phyloP scores from a whole-genome alignment of 2,113 vertebrate species.

The Carollia perspicillata region DNA sequence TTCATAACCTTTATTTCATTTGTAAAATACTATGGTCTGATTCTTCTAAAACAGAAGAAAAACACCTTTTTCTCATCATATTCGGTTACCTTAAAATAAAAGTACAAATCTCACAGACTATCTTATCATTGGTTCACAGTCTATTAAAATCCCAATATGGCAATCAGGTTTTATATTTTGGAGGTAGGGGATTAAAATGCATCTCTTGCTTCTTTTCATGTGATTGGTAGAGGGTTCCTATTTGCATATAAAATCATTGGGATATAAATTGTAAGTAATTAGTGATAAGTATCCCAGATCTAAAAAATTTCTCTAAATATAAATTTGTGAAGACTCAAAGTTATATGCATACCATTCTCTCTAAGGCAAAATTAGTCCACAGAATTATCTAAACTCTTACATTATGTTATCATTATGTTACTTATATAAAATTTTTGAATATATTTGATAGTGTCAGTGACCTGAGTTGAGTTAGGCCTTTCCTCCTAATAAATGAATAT shows the following conservation, averaged over 20 bases:
- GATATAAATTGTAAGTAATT: neutral
- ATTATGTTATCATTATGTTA: neutral
- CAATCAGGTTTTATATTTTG: neutral
- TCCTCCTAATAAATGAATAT: neutral
- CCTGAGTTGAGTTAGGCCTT: rapidly evolving
- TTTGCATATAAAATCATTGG: neutral
- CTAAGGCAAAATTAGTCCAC: neutral
- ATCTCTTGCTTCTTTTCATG: neutral
- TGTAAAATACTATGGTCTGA: neutral
- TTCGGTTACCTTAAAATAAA: neutral
- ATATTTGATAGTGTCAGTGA: neutral
- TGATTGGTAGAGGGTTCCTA: neutral
- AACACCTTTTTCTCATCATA: neutral
- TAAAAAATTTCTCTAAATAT: neutral
- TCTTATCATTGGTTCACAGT: neutral
- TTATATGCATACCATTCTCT: neutral
- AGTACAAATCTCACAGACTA: neutral
- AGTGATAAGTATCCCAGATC: neutral
- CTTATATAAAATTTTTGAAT: neutral
- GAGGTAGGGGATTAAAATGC: neutral
- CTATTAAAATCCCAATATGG: conserved; percentile 9
- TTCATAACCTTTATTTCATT: neutral
- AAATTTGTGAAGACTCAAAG: neutral
- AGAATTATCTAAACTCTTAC: neutral
- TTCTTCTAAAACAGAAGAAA: neutral